These are phyloP conservation scores for Magallana angulata DNA, from an alignment of 1,140 invertebrate species.

Conservation along the genomic window DNA sequence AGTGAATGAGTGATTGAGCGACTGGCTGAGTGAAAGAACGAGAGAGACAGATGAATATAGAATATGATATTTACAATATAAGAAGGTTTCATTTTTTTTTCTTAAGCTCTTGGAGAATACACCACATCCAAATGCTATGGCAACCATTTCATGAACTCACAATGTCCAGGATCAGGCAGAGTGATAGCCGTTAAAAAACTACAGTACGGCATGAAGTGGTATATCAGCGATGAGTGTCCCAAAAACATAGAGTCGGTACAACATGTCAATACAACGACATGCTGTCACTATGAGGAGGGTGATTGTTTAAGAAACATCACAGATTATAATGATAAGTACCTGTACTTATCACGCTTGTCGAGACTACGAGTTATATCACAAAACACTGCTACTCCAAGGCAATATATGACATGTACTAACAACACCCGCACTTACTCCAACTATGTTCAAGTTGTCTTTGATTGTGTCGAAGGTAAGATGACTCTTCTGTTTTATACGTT, in stretches of 20 bases:
- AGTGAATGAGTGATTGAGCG: no score
- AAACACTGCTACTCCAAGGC: background rate
- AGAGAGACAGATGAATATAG: no score
- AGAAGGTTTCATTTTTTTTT: no score
- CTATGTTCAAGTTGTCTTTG: background rate
- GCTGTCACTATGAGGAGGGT: background rate
- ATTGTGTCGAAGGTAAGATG: background rate
- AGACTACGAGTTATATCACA: background rate
- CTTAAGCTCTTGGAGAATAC: background rate
- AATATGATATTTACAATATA: no score
- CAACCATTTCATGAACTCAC: constrained; percentile 3
- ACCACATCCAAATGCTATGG: background rate
- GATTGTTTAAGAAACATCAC: background rate
- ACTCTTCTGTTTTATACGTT: background rate
- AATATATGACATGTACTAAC: background rate
- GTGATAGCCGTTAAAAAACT: background rate
- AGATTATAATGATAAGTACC: background rate
- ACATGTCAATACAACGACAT: background rate
- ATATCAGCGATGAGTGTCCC: background rate
- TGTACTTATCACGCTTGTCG: background rate
- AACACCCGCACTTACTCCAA: background rate
- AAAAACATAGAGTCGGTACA: background rate
- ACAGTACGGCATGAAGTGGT: background rate
- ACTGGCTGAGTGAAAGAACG: no score
- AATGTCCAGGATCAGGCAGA: background rate